Evolutionary conservation across 2,113 vertebrate species (phyloP), one percentile per base, ranked within the genome.

Genomic region (Galbula dea): DNA sequence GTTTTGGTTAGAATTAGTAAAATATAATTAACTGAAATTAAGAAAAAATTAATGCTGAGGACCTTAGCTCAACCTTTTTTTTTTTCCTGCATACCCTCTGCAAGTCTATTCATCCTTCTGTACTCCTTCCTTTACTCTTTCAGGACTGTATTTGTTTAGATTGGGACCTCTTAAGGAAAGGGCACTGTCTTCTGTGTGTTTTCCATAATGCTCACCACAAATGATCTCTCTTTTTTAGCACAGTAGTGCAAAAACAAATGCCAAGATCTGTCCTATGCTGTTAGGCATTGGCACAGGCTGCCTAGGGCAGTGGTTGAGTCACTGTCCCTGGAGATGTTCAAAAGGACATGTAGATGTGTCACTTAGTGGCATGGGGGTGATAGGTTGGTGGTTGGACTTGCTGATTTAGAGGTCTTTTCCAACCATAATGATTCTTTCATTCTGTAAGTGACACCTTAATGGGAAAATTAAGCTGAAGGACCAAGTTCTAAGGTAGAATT

Each of bases 191-290:
- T 58, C 48, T 26, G 15, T 2, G 4, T 52, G n/a, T 79, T 52
- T 79, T 83, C 11, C 7, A 18, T 14, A 37, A 24, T 16, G 12
- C 29, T 55, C 10, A 59, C 11, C 54, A 68, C n/a, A n/a, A n/a
- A n/a, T n/a, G n/a, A n/a, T n/a, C n/a, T n/a, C n/a, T n/a, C n/a
- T n/a, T n/a, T n/a, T n/a, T n/a, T n/a, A 69, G 21, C 67, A 54
- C 9, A 66, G 26, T 7, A 65, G 8, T 21, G 3, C n/a, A 7
- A 58, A 49, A 45, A 41, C 3, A 46, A 62, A 74, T 37, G 32
- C 15, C 15, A 7, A 68, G 30, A 32, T 72, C 15, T 1, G 0
- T 4, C 16, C n/a, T n/a, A n/a, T n/a, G n/a, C n/a, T n/a, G n/a
- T n/a, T n/a, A n/a, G n/a, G n/a, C n/a, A n/a, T n/a, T n/a, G n/a